Base-by-base conservation (phyloP, 2,888 invertebrate species). In the Caprella mutica region DNA sequence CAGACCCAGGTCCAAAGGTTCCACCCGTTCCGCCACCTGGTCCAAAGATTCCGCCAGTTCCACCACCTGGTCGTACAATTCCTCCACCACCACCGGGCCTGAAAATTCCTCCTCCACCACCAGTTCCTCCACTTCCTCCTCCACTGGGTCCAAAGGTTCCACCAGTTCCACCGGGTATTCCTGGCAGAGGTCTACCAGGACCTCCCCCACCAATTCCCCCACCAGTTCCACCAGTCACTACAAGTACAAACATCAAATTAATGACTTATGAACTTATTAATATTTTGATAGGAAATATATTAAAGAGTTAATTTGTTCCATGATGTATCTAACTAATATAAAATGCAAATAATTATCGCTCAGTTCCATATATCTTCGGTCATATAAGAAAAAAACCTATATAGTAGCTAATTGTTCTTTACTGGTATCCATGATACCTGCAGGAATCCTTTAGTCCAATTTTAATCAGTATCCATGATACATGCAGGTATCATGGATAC, bases 1-100 rank as follows among this genome's bases (percentile, higher is more conserved):
- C 46, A 23, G 21, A 26, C 9, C 38, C 23, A 5, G 50, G 21
- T 46, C 39, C 40, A n/a, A 43, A n/a, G 12, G 9, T n/a, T 38
- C 38, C 48, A 42, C 35, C 51, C 2, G 50, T 19, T 30, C 53
- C 54, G 39, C 58, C 55, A 29, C 38, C 27, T 27, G 40, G 27
- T 6, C 58, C 54, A 12, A 14, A 33, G 1, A 55, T 40, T 52
- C 55, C 58, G 5, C 59, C 59, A 46, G 38, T 33, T 44, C 61
- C 58, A 53, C 56, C 56, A 42, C 35, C 33, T 6, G 9, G 12
- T 38, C 56, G 54, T 19, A 35, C 42, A 9, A 17, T 5, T 21
- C 54, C 46, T 3, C 54, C 56, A 23, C 14, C 23, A 19, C 42
- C 51, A 19, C 52, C 8, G 8, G 8, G 6, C 35, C 52, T 23